phyloP scores from a whole-genome alignment of 2,113 vertebrate genomes.

The Podiceps cristatus region DNA sequence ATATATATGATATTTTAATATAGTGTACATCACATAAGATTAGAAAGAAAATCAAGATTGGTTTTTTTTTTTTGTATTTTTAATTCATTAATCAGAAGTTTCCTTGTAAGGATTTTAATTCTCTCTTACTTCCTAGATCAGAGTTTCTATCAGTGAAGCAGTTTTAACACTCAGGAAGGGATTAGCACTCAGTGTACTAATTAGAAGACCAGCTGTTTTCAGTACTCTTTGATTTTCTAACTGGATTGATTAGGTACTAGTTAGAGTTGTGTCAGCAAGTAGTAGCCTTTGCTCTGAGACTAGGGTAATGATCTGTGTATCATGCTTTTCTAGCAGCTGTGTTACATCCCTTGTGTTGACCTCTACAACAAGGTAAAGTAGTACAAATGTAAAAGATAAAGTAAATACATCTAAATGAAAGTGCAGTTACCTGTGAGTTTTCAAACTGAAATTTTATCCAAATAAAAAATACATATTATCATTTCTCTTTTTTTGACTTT shows the following conservation, averaged over 20 bases:
- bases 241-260: not conserved
- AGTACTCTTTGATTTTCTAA: slow-evolving; percentile 18
- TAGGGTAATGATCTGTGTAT: not conserved
- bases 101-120: not conserved
- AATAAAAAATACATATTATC: not conserved
- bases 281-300: not conserved
- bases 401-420: not conserved
- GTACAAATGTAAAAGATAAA: not conserved
- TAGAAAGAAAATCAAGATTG: not conserved
- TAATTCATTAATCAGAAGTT: not conserved
- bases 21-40: not conserved
- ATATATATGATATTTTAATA: not conserved
- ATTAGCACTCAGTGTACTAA: not conserved
- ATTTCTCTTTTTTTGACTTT: not conserved
- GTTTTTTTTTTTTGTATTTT: not conserved
- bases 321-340: not conserved
- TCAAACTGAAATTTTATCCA: not conserved
- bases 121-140: not conserved
- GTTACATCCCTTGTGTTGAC: not conserved
- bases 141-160: not conserved
- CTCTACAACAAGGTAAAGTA: not conserved
- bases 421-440: not conserved
- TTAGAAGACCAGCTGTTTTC: not conserved
- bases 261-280: not conserved
- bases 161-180: not conserved